These are phyloP conservation scores for Melanotus villosus DNA, from an alignment of 2,888 invertebrate species.

Conservation along the genomic window DNA sequence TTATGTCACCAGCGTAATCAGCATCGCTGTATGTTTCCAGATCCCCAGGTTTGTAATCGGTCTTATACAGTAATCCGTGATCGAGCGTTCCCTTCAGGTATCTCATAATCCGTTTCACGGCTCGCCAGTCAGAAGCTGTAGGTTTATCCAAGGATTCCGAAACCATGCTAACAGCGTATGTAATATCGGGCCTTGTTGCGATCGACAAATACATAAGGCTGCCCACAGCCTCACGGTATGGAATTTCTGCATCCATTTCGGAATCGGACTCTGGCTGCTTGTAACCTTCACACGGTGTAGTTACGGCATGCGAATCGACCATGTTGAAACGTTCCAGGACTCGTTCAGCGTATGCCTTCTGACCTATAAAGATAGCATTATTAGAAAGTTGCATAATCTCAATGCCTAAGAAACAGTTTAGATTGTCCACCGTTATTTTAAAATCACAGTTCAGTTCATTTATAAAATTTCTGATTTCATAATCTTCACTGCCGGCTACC, in stretches of 20 bases:
- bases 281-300: conserved; percentile 44
- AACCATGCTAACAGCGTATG: no score
- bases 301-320: conserved; percentile 47
- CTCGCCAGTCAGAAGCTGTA: conserved; percentile 28
- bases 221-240: conserved; percentile 49
- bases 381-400: conserved; percentile 49
- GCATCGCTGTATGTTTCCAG: conserved; percentile 48
- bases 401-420: conserved; percentile 35
- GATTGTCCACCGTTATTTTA: conserved; percentile 29
- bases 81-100: conserved; percentile 39
- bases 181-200: conserved; percentile 45
- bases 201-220: conserved; percentile 47
- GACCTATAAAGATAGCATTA: conserved; percentile 34
- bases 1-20: conserved; percentile 45
- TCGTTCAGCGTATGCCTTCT: conserved; percentile 37
- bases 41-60: neutral
- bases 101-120: conserved; percentile 40
- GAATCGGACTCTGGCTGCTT: neutral
- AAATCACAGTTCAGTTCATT: conserved; percentile 38
- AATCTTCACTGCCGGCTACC: conserved; percentile 43
- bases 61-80: conserved; percentile 15
- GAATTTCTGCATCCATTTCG: conserved; percentile 14
- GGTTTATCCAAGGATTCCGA: no score
- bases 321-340: conserved; percentile 47
- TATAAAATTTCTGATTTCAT: conserved; percentile 45